phyloP scores from a whole-genome alignment of 2,797 vertebrate species.

The Basileuterus tristriatus region DNA sequence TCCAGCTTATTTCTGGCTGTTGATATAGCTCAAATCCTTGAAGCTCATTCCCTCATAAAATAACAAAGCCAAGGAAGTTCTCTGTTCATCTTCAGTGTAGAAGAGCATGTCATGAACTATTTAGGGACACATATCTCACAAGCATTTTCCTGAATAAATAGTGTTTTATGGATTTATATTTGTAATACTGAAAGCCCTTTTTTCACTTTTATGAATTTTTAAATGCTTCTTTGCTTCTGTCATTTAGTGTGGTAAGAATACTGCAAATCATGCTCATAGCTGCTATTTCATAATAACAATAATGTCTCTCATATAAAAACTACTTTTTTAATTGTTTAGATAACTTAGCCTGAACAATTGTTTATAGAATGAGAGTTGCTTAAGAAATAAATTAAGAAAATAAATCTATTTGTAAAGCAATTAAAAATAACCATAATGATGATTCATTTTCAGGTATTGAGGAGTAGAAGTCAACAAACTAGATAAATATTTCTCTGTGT shows the following conservation, averaged over 20 bases:
- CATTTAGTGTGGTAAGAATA: neutral
- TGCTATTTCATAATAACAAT: neutral
- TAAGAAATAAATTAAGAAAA: slow-evolving; percentile 1
- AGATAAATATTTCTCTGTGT: neutral
- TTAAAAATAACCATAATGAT: neutral
- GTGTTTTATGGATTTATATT: neutral
- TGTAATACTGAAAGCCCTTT: neutral
- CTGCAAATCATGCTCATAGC: neutral
- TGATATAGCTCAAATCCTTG: neutral
- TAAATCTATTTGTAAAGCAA: neutral
- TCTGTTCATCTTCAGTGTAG: neutral
- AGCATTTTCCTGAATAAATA: neutral
- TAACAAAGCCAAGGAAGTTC: neutral
- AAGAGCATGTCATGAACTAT: neutral
- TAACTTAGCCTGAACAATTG: neutral
- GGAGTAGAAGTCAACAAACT: neutral
- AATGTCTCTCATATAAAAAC: neutral
- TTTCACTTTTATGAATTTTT: neutral
- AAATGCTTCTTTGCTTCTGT: neutral
- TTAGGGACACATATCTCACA: neutral
- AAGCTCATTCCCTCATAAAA: neutral
- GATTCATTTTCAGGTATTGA: neutral
- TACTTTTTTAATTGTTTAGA: neutral
- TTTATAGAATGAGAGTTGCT: neutral
- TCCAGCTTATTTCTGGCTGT: slow-evolving; percentile 29